These are phyloP conservation scores for Yponomeuta malinellus DNA, from an alignment of 2,888 invertebrate species.

Conservation along the genomic window DNA sequence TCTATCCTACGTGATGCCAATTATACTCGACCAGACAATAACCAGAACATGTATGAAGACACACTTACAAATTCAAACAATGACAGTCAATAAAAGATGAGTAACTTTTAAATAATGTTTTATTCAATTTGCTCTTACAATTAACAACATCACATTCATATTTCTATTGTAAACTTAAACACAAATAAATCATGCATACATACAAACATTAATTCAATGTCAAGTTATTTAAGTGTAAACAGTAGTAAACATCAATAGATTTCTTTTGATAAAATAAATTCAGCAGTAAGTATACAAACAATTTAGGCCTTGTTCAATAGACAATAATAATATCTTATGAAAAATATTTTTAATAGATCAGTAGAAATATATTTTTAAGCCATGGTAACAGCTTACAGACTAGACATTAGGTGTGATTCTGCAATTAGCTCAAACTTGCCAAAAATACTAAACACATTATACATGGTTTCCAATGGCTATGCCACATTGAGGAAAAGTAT, in stretches of 20 bases:
- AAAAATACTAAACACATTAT: too few relatives aligned
- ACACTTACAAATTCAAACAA: neutral
- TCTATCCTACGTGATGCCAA: slow-evolving; percentile 35
- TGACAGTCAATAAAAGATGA: neutral
- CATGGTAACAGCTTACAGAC: slow-evolving; percentile 71
- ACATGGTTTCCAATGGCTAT: too few relatives aligned
- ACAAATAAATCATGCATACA: neutral
- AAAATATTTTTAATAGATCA: slow-evolving; percentile 5
- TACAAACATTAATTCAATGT: neutral
- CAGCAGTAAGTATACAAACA: neutral
- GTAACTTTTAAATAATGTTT: neutral
- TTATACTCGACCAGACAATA: slow-evolving; percentile 21
- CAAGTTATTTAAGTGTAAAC: neutral
- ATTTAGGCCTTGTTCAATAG: slow-evolving; percentile 1
- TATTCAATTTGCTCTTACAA: slow-evolving; percentile 11
- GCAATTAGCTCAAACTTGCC: too few relatives aligned
- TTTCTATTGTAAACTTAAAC: slow-evolving; percentile 9
- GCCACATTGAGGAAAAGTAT: too few relatives aligned
- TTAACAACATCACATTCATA: slow-evolving; percentile 6
- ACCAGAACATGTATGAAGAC: slow-evolving; percentile 33
- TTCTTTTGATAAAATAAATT: neutral
- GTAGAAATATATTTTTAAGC: slow-evolving; percentile 9
- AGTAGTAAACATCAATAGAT: slow-evolving; percentile 4
- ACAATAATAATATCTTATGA: neutral
- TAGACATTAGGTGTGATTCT: slow-evolving; percentile 35